Percentiles rank a stretch among this genome's conserved stretches.
phyloP scores from a whole-genome alignment of 2,113 vertebrate species.

The Carettochelys insculpta region DNA sequence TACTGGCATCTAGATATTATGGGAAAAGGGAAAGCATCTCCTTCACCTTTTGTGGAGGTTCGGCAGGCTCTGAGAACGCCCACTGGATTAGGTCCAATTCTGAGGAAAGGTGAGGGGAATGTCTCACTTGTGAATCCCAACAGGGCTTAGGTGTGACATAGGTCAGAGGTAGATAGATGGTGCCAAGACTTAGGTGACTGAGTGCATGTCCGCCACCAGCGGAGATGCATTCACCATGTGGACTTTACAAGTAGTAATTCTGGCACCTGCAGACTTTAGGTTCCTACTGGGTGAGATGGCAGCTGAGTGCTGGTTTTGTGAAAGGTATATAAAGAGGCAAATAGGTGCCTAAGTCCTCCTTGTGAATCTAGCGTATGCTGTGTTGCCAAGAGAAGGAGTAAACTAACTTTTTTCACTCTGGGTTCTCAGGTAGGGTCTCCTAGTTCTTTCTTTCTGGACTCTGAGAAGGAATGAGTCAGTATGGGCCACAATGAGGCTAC shows the following conservation, averaged over 20 bases:
- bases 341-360: too few species aligned
- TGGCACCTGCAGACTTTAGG: too few species aligned
- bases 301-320: too few species aligned
- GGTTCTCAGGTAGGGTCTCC: not conserved
- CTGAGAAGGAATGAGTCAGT: not conserved
- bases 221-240: too few species aligned
- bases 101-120: not conserved
- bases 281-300: too few species aligned
- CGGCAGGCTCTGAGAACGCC: not conserved
- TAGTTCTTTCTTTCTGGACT: not conserved
- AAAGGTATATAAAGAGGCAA: too few species aligned
- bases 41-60: not conserved
- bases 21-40: not conserved
- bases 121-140: not conserved
- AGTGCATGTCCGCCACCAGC: too few species aligned
- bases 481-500: not conserved
- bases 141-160: not conserved
- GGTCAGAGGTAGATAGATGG: not conserved
- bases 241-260: too few species aligned
- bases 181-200: not conserved
- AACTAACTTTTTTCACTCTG: slow-evolving; percentile 14
- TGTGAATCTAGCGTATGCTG: too few species aligned
- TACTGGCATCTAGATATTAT: not conserved
- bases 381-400: not conserved
- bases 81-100: not conserved